Evolutionary conservation across 1,140 invertebrate genomes (phyloP).

Genomic region (Lucilia cuprina): DNA sequence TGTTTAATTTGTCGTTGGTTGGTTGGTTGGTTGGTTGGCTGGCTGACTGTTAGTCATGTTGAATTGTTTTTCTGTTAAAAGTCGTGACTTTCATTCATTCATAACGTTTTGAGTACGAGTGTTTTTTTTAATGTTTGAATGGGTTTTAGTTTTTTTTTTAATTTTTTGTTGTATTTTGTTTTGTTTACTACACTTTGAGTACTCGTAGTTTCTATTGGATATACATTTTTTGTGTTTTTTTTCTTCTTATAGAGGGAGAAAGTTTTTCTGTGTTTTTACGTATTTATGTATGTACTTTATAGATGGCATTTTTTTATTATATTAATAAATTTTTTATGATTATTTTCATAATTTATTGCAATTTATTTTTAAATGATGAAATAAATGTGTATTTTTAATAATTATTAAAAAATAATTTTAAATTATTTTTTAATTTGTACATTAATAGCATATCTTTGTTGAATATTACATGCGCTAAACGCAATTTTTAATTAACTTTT

Average conservation of each 20-base stretch:
- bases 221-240: neutral
- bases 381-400: neutral
- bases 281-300: neutral
- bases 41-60: neutral
- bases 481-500: too few relatives aligned
- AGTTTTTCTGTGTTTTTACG: neutral
- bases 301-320: neutral
- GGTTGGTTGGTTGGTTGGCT: neutral
- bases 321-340: neutral
- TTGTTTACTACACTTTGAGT: neutral
- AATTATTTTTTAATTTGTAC: neutral
- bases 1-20: neutral
- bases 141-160: neutral
- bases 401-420: neutral
- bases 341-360: neutral
- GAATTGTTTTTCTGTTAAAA: neutral
- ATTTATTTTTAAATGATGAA: neutral
- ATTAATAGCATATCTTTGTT: too few relatives aligned
- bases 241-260: neutral
- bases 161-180: neutral
- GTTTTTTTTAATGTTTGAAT: neutral
- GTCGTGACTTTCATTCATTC: slow-evolving; percentile 13
- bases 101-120: neutral
- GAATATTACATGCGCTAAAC: too few relatives aligned
- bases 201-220: neutral